These are phyloP conservation scores for Ecliptopera silaceata DNA, from an alignment of 2,888 invertebrate genomes.

Conservation along the genomic window DNA sequence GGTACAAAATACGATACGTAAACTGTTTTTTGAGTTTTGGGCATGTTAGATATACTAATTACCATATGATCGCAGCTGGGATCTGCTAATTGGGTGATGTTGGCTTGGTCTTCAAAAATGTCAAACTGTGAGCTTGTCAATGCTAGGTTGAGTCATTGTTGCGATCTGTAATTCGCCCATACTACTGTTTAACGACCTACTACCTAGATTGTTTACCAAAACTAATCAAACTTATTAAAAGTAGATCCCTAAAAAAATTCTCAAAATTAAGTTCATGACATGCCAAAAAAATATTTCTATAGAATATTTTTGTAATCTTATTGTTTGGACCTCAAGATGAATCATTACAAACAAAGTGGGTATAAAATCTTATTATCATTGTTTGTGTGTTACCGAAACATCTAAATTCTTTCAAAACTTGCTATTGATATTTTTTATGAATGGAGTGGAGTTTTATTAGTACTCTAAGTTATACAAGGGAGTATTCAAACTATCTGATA, in stretches of 20 bases:
- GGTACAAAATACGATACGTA: conserved; percentile 66
- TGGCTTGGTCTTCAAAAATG: conserved; percentile 67
- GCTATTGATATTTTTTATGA: not conserved
- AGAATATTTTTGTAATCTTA: not conserved
- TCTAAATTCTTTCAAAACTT: not conserved
- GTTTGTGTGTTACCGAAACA: not conserved
- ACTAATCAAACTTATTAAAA: conserved; percentile 1
- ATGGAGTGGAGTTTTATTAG: not conserved
- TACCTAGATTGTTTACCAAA: conserved; percentile 55
- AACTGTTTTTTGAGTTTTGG: conserved; percentile 59
- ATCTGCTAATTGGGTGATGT: conserved; percentile 55
- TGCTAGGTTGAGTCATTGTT: conserved; percentile 81
- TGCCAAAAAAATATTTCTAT: not conserved
- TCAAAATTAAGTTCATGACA: not conserved
- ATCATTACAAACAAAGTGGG: conserved; percentile 14
- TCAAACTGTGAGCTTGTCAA: conserved; percentile 81
- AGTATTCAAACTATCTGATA: not conserved
- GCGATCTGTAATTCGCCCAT: conserved; percentile 56
- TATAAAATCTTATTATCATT: not conserved
- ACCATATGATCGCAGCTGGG: conserved; percentile 43
- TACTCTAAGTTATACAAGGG: not conserved
- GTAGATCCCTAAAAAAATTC: not conserved
- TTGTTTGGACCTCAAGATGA: conserved; percentile 10
- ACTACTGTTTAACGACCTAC: conserved; percentile 51
- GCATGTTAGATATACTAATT: conserved; percentile 54